phyloP scores from a whole-genome alignment of 2,888 invertebrate species.

The Crocallis elinguaria region DNA sequence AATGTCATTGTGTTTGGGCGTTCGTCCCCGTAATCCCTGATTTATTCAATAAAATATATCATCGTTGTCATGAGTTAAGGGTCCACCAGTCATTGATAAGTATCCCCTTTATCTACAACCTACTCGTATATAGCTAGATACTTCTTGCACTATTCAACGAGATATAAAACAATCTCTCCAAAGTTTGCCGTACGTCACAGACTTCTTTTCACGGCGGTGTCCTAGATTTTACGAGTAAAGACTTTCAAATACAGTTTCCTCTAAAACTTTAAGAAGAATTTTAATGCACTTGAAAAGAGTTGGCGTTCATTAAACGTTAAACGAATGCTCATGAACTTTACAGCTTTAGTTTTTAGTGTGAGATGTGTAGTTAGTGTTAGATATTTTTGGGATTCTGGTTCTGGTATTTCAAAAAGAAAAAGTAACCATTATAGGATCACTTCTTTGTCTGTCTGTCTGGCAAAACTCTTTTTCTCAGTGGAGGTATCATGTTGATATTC shows the following conservation, averaged over 20 bases:
- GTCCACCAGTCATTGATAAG: no score
- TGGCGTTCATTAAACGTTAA: constrained; percentile 5
- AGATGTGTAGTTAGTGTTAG: background rate
- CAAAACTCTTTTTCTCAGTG: no score
- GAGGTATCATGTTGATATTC: no score
- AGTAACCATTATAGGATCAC: no score
- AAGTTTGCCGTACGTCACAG: background rate
- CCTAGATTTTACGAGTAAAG: constrained; percentile 3
- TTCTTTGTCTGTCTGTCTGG: no score
- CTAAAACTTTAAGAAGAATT: constrained; percentile 11
- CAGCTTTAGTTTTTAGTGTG: background rate
- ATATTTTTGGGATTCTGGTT: no score
- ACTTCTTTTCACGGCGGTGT: constrained; percentile 1
- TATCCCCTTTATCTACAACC: no score
- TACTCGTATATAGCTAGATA: background rate
- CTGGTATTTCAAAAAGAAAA: no score
- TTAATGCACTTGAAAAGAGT: constrained; percentile 7
- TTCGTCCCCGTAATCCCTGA: no score
- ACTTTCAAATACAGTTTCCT: background rate
- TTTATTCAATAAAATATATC: no score
- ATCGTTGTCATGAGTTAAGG: no score
- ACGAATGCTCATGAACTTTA: constrained; percentile 4
- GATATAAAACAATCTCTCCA: constrained; percentile 7
- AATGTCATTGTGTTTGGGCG: no score
- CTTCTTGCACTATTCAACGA: background rate